Evolutionary conservation across 1,140 invertebrate genomes (phyloP), one percentile per base, ranked within the genome.

Genomic region (Pygmarrhopalites habei): DNA sequence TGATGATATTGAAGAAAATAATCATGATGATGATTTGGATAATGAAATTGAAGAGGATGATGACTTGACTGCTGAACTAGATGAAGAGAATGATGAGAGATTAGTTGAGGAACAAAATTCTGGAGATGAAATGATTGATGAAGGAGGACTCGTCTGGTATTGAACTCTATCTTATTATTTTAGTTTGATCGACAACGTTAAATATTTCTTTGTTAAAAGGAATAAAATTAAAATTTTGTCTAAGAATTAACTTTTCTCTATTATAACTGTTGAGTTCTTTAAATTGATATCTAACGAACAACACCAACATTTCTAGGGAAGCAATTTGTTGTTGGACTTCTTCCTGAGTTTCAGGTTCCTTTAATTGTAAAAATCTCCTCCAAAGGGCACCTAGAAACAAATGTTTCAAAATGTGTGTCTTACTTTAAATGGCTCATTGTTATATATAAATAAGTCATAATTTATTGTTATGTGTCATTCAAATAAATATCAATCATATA

Each of bases 311-410:
- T 65, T 70, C 69, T 44, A 67, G 5, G 14, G 57, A 60, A 39
- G 52, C 39, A 15, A 66, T 58, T 43, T 67, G 29, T 19, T 52
- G 39, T 14, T 60, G 19, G 25, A 70, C 10, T 17, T 65, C 65
- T n/a, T 67, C 62, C 28, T 62, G 62, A 26, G 28, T 44, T 12
- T 47, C 39, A 12, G 46, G 72, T 44, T 46, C 60, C 62, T n/a
- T 68, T n/a, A 52, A 59, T 44, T 14, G 39, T 77, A 90, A 88
- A 70, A 93, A 82, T 62, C 86, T 80, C 69, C 87, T 81, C 90
- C 90, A 95, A n/a, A 94, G 63, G 14, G 89, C 88, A 30, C 62
- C 68, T 69, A 28, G 5, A 32, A 58, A 30, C 12, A 19, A 10
- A 14, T 63, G 12, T n/a, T 29, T 21, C 7, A 21, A 60, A 12